These are phyloP conservation scores for Tiphia femorata DNA, from an alignment of 2,888 invertebrate genomes.

Conservation along the genomic window DNA sequence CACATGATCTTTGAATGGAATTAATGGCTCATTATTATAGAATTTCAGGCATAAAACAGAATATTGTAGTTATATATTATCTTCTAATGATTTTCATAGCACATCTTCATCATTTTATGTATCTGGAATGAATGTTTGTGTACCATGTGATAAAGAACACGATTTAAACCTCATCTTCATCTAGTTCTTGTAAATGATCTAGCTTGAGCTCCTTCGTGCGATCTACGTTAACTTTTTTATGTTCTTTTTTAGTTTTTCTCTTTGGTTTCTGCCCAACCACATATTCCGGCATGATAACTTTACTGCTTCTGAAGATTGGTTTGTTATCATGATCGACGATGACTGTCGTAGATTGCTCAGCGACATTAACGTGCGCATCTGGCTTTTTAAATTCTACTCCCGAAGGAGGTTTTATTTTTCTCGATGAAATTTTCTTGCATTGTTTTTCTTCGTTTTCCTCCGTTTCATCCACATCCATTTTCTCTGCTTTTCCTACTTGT, in stretches of 20 bases:
- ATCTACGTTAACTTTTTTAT: slow-evolving; percentile 35
- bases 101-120: neutral
- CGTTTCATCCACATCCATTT: slow-evolving; percentile 47
- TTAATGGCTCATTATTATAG: neutral
- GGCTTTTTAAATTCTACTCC: slow-evolving; percentile 53
- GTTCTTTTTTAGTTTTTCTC: slow-evolving; percentile 61
- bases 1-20: too few relatives aligned
- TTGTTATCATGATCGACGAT: slow-evolving; percentile 58
- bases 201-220: slow-evolving; percentile 69
- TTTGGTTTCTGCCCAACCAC: slow-evolving; percentile 78
- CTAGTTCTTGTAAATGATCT: slow-evolving; percentile 71
- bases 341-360: slow-evolving; percentile 10
- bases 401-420: slow-evolving; percentile 30
- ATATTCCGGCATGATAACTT: slow-evolving; percentile 86
- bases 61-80: neutral
- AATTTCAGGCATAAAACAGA: too few relatives aligned
- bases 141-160: neutral
- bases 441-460: neutral
- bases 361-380: slow-evolving; percentile 5
- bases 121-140: too few relatives aligned
- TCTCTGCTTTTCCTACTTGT: slow-evolving; percentile 30
- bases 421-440: slow-evolving; percentile 5
- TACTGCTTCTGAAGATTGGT: slow-evolving; percentile 76
- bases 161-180: slow-evolving; percentile 63
- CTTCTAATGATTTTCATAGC: neutral